These are phyloP conservation scores for Zelostemma sp. DNA, from an alignment of 1,140 invertebrate species.

Conservation along the genomic window DNA sequence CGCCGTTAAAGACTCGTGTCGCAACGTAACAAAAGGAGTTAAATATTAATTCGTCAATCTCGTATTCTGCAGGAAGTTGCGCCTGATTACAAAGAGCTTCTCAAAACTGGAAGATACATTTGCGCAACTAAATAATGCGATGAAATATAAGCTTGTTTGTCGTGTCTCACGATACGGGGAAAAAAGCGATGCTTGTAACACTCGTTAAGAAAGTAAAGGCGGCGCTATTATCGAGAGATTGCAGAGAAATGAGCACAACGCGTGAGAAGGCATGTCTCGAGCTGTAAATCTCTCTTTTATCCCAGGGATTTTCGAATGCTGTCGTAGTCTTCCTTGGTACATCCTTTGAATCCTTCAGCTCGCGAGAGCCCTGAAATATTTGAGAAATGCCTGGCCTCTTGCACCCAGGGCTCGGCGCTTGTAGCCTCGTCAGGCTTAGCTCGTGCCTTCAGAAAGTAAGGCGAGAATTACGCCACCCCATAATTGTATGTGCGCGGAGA, in stretches of 20 bases:
- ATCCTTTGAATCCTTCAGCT: conserved; percentile 22
- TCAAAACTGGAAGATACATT: too few species aligned
- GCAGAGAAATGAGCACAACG: conserved; percentile 24
- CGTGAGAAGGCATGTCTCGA: conserved; percentile 37
- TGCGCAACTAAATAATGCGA: too few species aligned
- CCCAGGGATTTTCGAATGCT: conserved; percentile 37
- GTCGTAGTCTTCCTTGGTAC: conserved; percentile 24
- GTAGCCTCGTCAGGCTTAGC: conserved; percentile 26
- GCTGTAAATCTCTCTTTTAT: conserved; percentile 44
- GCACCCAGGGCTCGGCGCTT: neutral
- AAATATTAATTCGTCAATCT: too few species aligned
- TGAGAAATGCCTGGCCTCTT: neutral
- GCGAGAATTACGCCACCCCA: conserved; percentile 18
- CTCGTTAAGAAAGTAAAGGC: conserved; percentile 12
- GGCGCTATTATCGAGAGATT: conserved; percentile 32
- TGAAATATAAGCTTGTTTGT: too few species aligned
- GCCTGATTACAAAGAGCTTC: too few species aligned
- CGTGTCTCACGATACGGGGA: too few species aligned
- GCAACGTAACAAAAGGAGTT: too few species aligned
- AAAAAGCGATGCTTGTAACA: too few species aligned
- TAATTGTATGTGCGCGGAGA: conserved; percentile 10
- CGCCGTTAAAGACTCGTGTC: too few species aligned
- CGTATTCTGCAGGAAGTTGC: too few species aligned
- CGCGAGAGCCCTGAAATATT: conserved; percentile 5
- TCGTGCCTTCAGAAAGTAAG: conserved; percentile 16